Base-by-base conservation (phyloP, 2,113 vertebrate genomes). In the Macaca nemestrina region DNA sequence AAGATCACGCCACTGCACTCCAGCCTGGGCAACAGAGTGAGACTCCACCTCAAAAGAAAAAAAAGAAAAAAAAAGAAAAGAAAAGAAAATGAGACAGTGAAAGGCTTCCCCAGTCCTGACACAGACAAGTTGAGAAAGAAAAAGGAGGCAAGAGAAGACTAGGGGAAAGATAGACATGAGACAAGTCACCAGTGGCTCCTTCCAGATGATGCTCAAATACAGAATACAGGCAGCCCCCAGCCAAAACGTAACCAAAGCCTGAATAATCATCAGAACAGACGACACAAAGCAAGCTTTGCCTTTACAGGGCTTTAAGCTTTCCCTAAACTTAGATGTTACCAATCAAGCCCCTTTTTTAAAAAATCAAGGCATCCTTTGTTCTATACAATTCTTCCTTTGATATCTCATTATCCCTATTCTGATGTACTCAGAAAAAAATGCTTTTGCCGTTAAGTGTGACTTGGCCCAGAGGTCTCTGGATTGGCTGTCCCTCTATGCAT, bases 371-470 rank as follows among this genome's bases (percentile, higher is more conserved):
- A 25, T 48, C 14, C 32, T 88, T 90, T 84, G 22, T 50, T 89
- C 83, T 64, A 55, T 16, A 35, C 91, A 92, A 59, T 48, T 80
- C n/a, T 95, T 93, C 59, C 13, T 93, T 95, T 72, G 32, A 61
- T 80, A 43, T 89, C 45, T 95, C 73, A 72, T 8, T 85, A 61
- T 32, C 16, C 27, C 11, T 73, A 6, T 90, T 72, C 32, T 16
- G 3, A 79, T 76, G 9, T 50, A 50, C 35, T 85, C 72, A 30
- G 43, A n/a, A 75, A 70, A 32, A 81, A 80, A 82, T 1, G 14
- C 14, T 94, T 87, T 82, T 87, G 43, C 45, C 57, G 3, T 75
- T 16, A 85, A 91, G 8, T 55, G 27, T 80, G 40, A 35, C 55
- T 64, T 89, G 78, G 6, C 45, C 88, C 43, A 79, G 79, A 78